Percentiles rank a stretch among this genome's conserved stretches.
Conservation (phyloP, 2,113 vertebrate species). For the Dermatemys mawii region DNA sequence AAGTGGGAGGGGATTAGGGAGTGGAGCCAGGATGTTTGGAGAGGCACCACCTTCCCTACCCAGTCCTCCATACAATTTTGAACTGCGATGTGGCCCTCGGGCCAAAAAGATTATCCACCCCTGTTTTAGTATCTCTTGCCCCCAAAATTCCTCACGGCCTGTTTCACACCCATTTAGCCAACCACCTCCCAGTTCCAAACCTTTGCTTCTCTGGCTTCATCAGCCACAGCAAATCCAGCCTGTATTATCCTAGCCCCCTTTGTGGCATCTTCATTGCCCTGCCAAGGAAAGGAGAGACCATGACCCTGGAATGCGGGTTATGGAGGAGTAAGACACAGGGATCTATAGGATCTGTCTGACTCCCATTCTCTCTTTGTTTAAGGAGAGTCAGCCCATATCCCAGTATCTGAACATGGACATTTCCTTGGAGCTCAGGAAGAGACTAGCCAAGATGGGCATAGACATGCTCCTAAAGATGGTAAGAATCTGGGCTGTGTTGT, state of each 20-base stretch:
- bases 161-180: background rate
- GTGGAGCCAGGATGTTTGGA: no score
- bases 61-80: no score
- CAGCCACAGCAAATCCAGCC: background rate
- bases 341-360: background rate
- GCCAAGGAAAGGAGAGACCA: background rate
- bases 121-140: background rate
- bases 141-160: background rate
- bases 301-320: background rate
- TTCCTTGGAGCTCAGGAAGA: conserved; percentile 82
- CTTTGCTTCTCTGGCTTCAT: background rate
- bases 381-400: conserved; percentile 94
- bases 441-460: conserved; percentile 90
- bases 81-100: no score
- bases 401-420: conserved; percentile 82
- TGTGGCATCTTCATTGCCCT: background rate
- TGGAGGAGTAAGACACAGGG: background rate
- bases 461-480: conserved; percentile 97
- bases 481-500: conserved; percentile 30
- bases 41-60: no score
- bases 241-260: background rate
- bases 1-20: no score
- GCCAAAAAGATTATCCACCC: no score
- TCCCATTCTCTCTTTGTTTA: conserved; percentile 28
- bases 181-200: background rate